Evolutionary conservation across 1,140 invertebrate species (phyloP), one percentile per base, ranked within the genome.

Genomic region (Meloidogyne floridensis): DNA sequence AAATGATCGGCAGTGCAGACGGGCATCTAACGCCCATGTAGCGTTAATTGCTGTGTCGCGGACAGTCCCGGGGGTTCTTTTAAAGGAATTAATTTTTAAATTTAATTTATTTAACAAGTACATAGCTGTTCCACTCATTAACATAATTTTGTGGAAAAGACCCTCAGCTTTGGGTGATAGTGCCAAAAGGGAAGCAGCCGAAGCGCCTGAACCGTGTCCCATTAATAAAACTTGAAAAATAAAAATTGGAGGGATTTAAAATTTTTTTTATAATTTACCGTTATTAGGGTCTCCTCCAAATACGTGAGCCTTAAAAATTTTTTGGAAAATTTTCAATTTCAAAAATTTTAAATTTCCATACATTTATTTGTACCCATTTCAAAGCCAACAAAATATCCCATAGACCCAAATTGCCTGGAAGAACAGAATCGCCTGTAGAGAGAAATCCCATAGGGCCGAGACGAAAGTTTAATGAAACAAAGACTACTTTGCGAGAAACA

Each of bases 391-490:
- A 91, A 90, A 97, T 95, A 91, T 98, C 96, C 91, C 95, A 96
- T 81, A 98, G 91, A 10, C 96, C 97, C 70, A 95, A 94, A 91
- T 98, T 98, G n/a, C 96, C 96, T 0, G 96, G 95, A 54, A 95
- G 94, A 85, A 96, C 95, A 10, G 94, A 94, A 87, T 95, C 94
- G 84, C 94, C 95, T 32, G 87, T 90, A 47, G 87, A 88, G n/a
- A 89, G 70, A 78, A 90, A 90, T 94, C 96, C 96, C 86, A 98
- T 91, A 87, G 97, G 94, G 83, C 96, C 97, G 65, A 98, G 93
- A 84, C 97, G 93, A 92, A 97, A 99, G 93, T 98, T 99, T 89
- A 98, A 93, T 83, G 96, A 96, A 90, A 98, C 94, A 80, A 98
- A 95, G 84, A 98, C 94, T 85, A 98, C 93, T 86, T 95, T 93